Evolutionary conservation across 2,888 invertebrate species (phyloP), one percentile per base, ranked within the genome.

Genomic region (Scaeva pyrastri): DNA sequence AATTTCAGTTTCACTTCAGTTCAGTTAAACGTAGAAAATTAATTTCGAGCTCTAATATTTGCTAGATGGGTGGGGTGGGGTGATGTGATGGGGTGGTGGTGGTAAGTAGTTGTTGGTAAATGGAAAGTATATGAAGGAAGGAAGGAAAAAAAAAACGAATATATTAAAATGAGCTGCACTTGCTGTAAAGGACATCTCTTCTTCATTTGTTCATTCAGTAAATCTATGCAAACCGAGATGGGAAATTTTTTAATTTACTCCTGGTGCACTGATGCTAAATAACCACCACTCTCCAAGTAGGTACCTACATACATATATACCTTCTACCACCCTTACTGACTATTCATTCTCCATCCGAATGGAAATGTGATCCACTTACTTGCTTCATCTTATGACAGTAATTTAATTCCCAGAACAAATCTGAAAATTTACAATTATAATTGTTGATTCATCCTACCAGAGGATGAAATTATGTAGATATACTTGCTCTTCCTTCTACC

Each of bases 381-480:
- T 68, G 36, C 58, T 58, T 77, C 77, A 56, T 43, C 58, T 75
- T 62, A 39, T 73, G 68, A 73, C 64, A 56, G 81, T 86, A 86
- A 86, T 86, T 73, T 81, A 76, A 86, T 86, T 86, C 76, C 36
- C 58, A 43, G 72, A 86, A 50, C 82, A 82, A 86, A 86, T 82
- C 81, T 73, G 77, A 72, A 66, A 85, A 85, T 83, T 85, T 85
- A 76, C 76, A 85, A 85, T 85, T 80, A 85, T 80, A 80, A 85
- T 72, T 76, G 70, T 66, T 52, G 66, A 70, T 64, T 79, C 68
- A 39, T 68, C 45, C 45, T 23, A 11, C 23, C 62, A 75, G 31
- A 50, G n/a, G 23, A 43, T 45, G 19, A 68, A 68, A 68, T 68
- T 68, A 68, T 52, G 52, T 68, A 68, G 52, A 52, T 68, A 5